Evolutionary conservation across 2,797 vertebrate genomes (phyloP), one percentile per base, ranked within the genome.

Genomic region (Lophius americanus): DNA sequence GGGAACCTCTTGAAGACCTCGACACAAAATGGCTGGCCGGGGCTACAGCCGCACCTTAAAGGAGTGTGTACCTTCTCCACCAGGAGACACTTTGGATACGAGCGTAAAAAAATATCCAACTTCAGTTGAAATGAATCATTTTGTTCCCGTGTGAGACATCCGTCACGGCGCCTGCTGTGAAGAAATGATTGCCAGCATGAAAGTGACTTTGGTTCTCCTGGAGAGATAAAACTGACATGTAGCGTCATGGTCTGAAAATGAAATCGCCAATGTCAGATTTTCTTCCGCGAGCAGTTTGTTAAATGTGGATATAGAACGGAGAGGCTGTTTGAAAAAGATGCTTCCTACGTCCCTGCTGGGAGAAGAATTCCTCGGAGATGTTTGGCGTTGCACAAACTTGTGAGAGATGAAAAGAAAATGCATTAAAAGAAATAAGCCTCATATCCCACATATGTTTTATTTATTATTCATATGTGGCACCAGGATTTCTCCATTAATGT

Each of bases 341-440:
- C 60, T 70, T 78, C 64, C 54, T 80, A 39, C 56, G 69, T 78
- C 76, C 81, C 63, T 77, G 60, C 36, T 70, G 49, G 7, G 81
- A 73, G 67, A 78, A 73, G 6, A 82, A 57, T 55, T 85, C 87
- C 77, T 76, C 2, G 11, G 86, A 73, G 86, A 82, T 59, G 70
- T 62, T 78, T 39, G 61, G 60, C 73, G 60, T 87, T 58, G 72
- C 71, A 83, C 77, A 79, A 80, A 88, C 78, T 68, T 61, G 75
- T 82, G 82, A 80, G 85, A 82, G 75, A 87, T 23, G 23, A 23
- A 23, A 23, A 23, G 23, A 23, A 23, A 23, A 23, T 23, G 23
- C 23, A 23, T 23, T 23, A 23, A 23, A 23, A 23, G 23, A 23
- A 23, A 23, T 23, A 23, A 23, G 23, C 23, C 23, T 23, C 23